These are phyloP conservation scores for Xylota segnis DNA, from an alignment of 2,888 invertebrate species.

Conservation along the genomic window DNA sequence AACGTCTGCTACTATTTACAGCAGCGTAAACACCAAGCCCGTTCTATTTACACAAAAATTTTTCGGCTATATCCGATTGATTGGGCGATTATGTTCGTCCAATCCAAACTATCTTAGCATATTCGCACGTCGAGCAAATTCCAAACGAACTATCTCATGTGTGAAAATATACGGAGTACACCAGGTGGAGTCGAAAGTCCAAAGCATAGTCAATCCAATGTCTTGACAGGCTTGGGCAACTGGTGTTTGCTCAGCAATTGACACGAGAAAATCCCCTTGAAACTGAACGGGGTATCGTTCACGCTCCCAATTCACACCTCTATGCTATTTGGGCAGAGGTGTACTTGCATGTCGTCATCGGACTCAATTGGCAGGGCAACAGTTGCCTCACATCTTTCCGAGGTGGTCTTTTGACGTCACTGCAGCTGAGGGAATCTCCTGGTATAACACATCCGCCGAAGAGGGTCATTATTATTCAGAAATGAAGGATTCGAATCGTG, in stretches of 20 bases:
- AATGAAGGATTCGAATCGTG: background rate
- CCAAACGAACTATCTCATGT: slow-evolving; percentile 17
- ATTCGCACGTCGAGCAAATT: background rate
- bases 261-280: slow-evolving; percentile 39
- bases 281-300: background rate
- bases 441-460: slow-evolving; percentile 8
- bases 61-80: background rate
- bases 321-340: background rate
- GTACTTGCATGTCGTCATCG: slow-evolving; percentile 6
- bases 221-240: slow-evolving; percentile 14
- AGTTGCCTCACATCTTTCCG: background rate
- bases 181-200: slow-evolving; percentile 20
- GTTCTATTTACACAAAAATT: background rate
- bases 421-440: slow-evolving; percentile 41
- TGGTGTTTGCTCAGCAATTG: slow-evolving; percentile 35
- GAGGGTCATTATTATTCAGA: slow-evolving; percentile 18
- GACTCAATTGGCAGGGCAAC: slow-evolving; percentile 4
- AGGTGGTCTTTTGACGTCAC: slow-evolving; percentile 34
- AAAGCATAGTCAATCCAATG: slow-evolving; percentile 8
- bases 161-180: slow-evolving; percentile 14
- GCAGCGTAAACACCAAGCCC: background rate
- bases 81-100: background rate
- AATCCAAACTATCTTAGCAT: slow-evolving; percentile 14
- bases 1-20: background rate
- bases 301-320: slow-evolving; percentile 1